Evolutionary conservation across 2,888 invertebrate species (phyloP).

Genomic region (Eilema depressum): DNA sequence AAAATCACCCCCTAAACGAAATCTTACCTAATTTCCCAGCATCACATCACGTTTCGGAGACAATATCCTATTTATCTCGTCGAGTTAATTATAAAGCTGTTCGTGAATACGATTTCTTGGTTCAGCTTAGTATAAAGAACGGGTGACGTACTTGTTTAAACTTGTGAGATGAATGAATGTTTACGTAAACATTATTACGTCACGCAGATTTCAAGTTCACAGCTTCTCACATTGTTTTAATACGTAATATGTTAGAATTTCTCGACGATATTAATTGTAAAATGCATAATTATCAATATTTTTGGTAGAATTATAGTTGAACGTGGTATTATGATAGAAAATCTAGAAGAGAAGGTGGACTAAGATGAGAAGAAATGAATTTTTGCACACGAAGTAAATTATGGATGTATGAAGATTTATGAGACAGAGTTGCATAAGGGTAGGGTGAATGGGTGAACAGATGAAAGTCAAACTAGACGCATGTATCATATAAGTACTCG

Average conservation of each 20-base stretch:
- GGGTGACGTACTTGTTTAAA: conserved; percentile 10
- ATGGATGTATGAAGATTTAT: too few species aligned
- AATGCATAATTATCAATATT: too few species aligned
- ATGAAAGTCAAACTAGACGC: too few species aligned
- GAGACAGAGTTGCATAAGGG: too few species aligned
- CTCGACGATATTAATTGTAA: too few species aligned
- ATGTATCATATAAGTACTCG: too few species aligned
- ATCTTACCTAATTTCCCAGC: not conserved
- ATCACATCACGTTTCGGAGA: not conserved
- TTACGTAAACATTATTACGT: conserved; percentile 11
- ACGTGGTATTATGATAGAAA: too few species aligned
- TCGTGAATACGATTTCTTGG: not conserved
- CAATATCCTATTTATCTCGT: conserved; percentile 5
- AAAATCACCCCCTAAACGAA: not conserved
- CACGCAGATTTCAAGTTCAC: conserved; percentile 11
- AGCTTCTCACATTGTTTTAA: not conserved
- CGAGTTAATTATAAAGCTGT: conserved; percentile 6
- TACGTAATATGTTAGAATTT: not conserved
- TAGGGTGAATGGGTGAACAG: too few species aligned
- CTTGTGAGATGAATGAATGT: conserved; percentile 16
- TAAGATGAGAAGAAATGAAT: too few species aligned
- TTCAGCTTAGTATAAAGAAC: conserved; percentile 9
- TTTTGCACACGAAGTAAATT: too few species aligned
- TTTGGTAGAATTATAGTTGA: too few species aligned
- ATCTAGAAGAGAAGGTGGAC: too few species aligned